Conservation (phyloP, 2,113 vertebrate genomes). For the Seriola quinqueradiata region DNA sequence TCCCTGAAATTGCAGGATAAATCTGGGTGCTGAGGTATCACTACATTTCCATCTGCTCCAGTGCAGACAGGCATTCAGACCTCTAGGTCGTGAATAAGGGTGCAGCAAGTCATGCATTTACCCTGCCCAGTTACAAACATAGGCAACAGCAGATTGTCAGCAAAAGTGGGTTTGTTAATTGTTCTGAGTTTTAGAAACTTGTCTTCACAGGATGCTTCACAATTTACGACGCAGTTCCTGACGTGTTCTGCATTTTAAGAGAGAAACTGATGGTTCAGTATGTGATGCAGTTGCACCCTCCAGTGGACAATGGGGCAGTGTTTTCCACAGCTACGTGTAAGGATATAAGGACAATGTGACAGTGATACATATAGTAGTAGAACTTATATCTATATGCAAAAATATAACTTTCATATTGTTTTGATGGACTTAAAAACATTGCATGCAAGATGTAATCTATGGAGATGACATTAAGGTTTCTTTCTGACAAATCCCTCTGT, state of each 20-base stretch:
- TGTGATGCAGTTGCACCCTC: constrained; percentile 50
- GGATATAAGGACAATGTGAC: background rate
- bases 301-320: constrained; percentile 37
- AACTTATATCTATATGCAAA: background rate
- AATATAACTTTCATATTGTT: background rate
- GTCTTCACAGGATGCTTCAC: constrained; percentile 5
- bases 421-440: background rate
- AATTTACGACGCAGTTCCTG: background rate
- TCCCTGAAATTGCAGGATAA: constrained; percentile 5
- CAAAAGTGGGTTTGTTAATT: constrained; percentile 11
- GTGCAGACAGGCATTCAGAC: background rate
- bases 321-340: background rate
- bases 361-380: background rate
- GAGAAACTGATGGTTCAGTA: background rate
- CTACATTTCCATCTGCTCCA: background rate
- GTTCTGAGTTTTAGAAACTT: background rate
- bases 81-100: background rate
- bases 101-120: background rate
- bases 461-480: fast-evolving
- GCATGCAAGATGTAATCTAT: no score
- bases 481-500: background rate
- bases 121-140: constrained; percentile 4
- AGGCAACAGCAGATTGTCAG: background rate
- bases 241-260: constrained; percentile 7
- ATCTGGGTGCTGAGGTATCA: background rate